Evolutionary conservation across 2,797 vertebrate species (phyloP).

Genomic region (Notolabrus celidotus): DNA sequence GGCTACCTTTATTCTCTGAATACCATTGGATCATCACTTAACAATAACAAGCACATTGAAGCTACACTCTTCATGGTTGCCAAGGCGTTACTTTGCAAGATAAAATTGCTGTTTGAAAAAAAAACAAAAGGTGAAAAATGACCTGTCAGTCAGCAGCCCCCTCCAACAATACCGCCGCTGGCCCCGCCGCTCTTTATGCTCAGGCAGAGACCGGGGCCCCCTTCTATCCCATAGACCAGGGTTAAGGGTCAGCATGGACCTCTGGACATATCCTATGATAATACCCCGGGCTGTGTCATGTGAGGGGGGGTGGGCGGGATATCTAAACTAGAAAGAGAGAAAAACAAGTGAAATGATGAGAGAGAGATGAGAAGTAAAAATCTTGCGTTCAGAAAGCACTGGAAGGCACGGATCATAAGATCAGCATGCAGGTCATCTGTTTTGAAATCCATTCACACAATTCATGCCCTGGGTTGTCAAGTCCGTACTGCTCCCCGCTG

Average conservation of each 20-base stretch:
- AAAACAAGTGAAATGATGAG: slow-evolving; percentile 62
- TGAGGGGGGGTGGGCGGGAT: slow-evolving; percentile 58
- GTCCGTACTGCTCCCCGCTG: slow-evolving; percentile 47
- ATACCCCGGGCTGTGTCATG: slow-evolving; percentile 80
- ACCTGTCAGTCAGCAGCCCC: slow-evolving; percentile 75
- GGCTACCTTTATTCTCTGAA: slow-evolving; percentile 55
- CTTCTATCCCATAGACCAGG: slow-evolving; percentile 82
- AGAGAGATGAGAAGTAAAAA: slow-evolving; percentile 65
- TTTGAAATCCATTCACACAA: slow-evolving; percentile 88
- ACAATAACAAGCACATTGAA: slow-evolving; percentile 70
- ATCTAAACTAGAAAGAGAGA: slow-evolving; percentile 63
- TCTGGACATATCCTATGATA: slow-evolving; percentile 86
- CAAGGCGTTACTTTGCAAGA: slow-evolving; percentile 80
- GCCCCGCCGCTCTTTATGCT: slow-evolving; percentile 82
- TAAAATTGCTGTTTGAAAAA: slow-evolving; percentile 79
- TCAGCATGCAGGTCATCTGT: slow-evolving; percentile 91
- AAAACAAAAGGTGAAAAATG: slow-evolving; percentile 80
- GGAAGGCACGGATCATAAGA: slow-evolving; percentile 88
- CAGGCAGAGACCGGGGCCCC: slow-evolving; percentile 79
- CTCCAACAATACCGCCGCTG: slow-evolving; percentile 80
- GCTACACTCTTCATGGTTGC: slow-evolving; percentile 77
- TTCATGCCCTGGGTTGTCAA: slow-evolving; percentile 79
- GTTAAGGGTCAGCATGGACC: slow-evolving; percentile 89
- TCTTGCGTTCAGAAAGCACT: slow-evolving; percentile 78
- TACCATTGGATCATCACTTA: slow-evolving; percentile 64